Conservation (phyloP, 1,140 invertebrate species). For the Drosophila ercepeae region DNA sequence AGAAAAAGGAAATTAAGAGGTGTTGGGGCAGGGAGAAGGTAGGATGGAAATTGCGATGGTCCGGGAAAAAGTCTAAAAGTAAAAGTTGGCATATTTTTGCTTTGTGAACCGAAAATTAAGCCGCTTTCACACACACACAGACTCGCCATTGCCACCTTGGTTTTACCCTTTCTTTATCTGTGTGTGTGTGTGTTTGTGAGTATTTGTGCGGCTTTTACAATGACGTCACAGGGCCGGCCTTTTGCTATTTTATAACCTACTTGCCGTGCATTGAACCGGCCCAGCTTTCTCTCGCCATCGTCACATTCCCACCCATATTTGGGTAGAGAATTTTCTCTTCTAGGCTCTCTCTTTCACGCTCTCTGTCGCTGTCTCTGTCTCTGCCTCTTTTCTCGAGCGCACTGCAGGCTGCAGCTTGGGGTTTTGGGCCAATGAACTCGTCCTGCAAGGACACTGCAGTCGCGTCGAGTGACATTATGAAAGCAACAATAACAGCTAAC, state of each 20-base stretch:
- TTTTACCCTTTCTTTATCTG: constrained; percentile 4
- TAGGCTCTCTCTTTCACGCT: not conserved
- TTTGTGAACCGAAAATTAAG: constrained; percentile 61
- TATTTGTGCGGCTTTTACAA: constrained; percentile 43
- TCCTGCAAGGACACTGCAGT: constrained; percentile 70
- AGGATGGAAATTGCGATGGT: constrained; percentile 23
- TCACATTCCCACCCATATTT: not conserved
- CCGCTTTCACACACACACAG: constrained; percentile 33
- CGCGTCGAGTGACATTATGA: constrained; percentile 48
- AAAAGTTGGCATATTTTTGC: constrained; percentile 49
- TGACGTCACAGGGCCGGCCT: constrained; percentile 73
- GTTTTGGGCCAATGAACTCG: constrained; percentile 66
- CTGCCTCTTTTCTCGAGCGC: constrained; percentile 12
- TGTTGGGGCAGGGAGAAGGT: not conserved
- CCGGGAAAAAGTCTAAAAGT: constrained; percentile 44
- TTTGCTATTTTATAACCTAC: constrained; percentile 67
- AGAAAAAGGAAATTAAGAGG: not conserved
- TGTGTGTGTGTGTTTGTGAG: not conserved
- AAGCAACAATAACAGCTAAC: constrained; percentile 34
- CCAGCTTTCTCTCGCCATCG: not conserved
- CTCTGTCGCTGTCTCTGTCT: no score
- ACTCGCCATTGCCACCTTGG: constrained; percentile 2
- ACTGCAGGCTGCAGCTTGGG: constrained; percentile 35
- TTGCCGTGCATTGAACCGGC: constrained; percentile 72
- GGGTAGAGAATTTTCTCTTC: not conserved